Evolutionary conservation across 2,888 invertebrate genomes (phyloP).

Genomic region (Hydrotaea cyrtoneurina): DNA sequence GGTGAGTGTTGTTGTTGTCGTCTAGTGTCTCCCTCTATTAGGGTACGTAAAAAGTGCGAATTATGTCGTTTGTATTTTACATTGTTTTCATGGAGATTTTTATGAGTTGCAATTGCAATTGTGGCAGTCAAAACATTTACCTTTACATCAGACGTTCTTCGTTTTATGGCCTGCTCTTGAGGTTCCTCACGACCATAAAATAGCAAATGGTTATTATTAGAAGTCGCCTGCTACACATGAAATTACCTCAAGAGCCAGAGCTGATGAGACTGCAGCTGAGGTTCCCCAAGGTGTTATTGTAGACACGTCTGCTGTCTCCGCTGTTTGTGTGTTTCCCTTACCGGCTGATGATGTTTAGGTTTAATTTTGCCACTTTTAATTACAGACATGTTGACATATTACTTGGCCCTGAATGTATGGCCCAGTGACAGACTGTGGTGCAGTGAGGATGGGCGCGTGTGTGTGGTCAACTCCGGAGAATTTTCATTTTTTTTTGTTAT

Average conservation of each 20-base stretch:
- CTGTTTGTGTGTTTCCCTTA: not conserved
- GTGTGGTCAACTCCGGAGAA: constrained; percentile 42
- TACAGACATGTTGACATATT: constrained; percentile 61
- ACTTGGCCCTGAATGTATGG: not conserved
- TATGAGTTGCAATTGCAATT: constrained; percentile 56
- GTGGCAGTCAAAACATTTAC: constrained; percentile 39
- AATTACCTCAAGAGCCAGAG: constrained; percentile 21
- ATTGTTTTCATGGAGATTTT: constrained; percentile 53
- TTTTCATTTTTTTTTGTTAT: not conserved
- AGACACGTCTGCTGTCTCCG: constrained; percentile 42
- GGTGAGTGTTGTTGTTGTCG: not conserved
- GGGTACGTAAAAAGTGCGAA: constrained; percentile 61
- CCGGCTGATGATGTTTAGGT: constrained; percentile 7
- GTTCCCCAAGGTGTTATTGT: constrained; percentile 62
- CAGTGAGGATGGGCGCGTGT: not conserved
- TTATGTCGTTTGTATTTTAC: constrained; percentile 58
- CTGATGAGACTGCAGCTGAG: constrained; percentile 59
- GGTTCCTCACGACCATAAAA: constrained; percentile 52
- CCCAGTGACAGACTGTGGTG: constrained; percentile 18
- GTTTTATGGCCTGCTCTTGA: constrained; percentile 21
- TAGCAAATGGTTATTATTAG: constrained; percentile 57
- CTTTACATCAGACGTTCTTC: not conserved
- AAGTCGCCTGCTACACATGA: constrained; percentile 50
- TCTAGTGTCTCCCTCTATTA: constrained; percentile 19
- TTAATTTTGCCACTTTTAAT: constrained; percentile 53